phyloP scores from a whole-genome alignment of 2,113 vertebrate genomes.

The Petaurus breviceps region DNA sequence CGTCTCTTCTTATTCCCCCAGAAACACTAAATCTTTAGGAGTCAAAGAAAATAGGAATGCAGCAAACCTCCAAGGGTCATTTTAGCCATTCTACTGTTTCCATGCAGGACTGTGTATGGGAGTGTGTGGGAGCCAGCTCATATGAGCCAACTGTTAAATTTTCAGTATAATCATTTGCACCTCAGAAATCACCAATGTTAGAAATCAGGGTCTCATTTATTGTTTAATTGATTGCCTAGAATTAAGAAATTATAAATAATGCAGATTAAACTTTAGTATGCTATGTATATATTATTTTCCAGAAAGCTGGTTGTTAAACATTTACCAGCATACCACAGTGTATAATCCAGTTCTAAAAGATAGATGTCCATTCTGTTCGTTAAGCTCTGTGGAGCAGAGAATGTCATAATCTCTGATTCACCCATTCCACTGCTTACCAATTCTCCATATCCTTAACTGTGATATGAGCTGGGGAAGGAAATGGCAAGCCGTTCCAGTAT shows the following conservation, averaged over 20 bases:
- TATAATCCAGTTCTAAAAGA: neutral
- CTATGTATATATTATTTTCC: neutral
- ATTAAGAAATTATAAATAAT: neutral
- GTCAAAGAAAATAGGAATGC: neutral
- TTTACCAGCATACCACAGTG: neutral
- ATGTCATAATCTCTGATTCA: neutral
- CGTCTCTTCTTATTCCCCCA: neutral
- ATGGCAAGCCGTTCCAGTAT: neutral
- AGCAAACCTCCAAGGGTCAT: neutral
- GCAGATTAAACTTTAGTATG: neutral
- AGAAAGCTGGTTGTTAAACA: neutral
- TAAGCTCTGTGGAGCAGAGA: neutral
- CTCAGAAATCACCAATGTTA: neutral
- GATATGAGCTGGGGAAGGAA: neutral
- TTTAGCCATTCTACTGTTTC: neutral
- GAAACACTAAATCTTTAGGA: neutral
- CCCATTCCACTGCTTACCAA: neutral
- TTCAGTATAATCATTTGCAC: neutral
- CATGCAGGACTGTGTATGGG: neutral
- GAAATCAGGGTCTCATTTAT: neutral
- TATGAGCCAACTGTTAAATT: neutral
- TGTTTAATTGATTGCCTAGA: neutral
- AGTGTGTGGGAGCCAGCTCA: neutral
- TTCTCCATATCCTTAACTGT: neutral
- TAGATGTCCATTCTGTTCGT: neutral